Evolutionary conservation across 1,140 invertebrate genomes (phyloP).

Genomic region (Halictus rubicundus): DNA sequence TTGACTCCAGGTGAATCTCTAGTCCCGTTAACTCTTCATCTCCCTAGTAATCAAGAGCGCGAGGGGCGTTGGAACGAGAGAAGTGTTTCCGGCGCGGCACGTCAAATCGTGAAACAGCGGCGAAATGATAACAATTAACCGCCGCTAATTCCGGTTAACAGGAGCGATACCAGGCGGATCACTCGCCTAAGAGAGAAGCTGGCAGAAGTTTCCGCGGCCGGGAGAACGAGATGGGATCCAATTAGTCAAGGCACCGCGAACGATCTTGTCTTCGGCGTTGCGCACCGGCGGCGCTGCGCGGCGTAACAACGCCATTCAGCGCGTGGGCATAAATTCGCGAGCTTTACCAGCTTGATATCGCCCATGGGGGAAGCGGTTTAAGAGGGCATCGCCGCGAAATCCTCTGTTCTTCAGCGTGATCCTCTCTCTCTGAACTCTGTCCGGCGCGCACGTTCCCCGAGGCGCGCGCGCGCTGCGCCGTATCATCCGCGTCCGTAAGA

Average conservation of each 20-base stretch:
- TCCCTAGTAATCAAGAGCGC: too few relatives aligned
- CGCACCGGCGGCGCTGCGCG: too few relatives aligned
- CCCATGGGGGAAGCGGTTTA: conserved; percentile 12
- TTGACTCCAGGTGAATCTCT: too few relatives aligned
- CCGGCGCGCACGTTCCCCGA: not conserved
- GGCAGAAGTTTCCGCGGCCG: not conserved
- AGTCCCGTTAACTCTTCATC: not conserved
- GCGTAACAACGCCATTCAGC: conserved; percentile 43
- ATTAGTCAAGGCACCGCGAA: conserved; percentile 1
- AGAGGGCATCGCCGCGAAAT: conserved; percentile 4
- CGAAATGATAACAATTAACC: conserved; percentile 13
- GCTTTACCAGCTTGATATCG: conserved; percentile 32
- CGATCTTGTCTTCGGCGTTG: conserved; percentile 14
- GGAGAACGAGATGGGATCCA: not conserved
- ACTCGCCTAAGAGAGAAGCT: not conserved
- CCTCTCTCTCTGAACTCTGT: too few relatives aligned
- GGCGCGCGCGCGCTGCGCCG: not conserved
- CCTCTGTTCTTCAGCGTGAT: conserved; percentile 4
- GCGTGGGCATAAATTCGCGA: conserved; percentile 45
- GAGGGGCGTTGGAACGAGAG: not conserved
- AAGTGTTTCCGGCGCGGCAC: too few relatives aligned
- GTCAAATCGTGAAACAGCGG: not conserved
- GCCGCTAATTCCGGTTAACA: conserved; percentile 14
- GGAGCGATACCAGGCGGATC: not conserved
- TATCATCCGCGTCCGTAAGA: conserved; percentile 21